These are phyloP conservation scores for Podocnemis expansa DNA, from an alignment of 2,113 vertebrate species.

Conservation along the genomic window DNA sequence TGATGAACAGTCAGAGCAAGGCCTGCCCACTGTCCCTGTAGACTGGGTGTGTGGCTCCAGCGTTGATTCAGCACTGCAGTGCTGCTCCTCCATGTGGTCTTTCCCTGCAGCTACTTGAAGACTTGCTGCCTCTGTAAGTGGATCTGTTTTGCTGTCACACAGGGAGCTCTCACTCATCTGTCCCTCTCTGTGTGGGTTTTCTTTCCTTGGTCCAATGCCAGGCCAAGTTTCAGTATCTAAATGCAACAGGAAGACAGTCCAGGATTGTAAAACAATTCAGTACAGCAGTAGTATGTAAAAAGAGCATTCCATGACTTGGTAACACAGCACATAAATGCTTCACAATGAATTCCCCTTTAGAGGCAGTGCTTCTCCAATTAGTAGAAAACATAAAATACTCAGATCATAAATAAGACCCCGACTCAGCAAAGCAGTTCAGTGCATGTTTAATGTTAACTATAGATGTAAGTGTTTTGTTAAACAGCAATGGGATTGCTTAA, in stretches of 20 bases:
- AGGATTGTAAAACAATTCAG: conserved; percentile 66
- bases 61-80: conserved; percentile 39
- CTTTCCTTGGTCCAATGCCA: conserved; percentile 57
- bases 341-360: conserved; percentile 48
- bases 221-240: conserved; percentile 72
- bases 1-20: conserved; percentile 53
- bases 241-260: conserved; percentile 64
- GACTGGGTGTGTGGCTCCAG: conserved; percentile 71
- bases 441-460: neutral
- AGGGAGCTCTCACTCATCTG: conserved; percentile 5
- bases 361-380: conserved; percentile 37
- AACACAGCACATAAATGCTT: conserved; percentile 44
- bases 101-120: conserved; percentile 40
- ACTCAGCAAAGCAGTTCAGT: neutral
- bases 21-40: conserved; percentile 58
- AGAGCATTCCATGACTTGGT: conserved; percentile 30
- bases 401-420: conserved; percentile 12
- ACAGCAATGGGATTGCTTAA: neutral
- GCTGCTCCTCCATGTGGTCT: conserved; percentile 74
- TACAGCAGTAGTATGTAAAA: conserved; percentile 7
- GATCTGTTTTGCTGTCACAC: neutral
- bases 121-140: conserved; percentile 15
- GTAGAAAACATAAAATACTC: neutral
- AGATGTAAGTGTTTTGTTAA: neutral
- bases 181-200: conserved; percentile 26